phyloP scores from a whole-genome alignment of 1,140 invertebrate species.

The Cataglyphis hispanica region DNA sequence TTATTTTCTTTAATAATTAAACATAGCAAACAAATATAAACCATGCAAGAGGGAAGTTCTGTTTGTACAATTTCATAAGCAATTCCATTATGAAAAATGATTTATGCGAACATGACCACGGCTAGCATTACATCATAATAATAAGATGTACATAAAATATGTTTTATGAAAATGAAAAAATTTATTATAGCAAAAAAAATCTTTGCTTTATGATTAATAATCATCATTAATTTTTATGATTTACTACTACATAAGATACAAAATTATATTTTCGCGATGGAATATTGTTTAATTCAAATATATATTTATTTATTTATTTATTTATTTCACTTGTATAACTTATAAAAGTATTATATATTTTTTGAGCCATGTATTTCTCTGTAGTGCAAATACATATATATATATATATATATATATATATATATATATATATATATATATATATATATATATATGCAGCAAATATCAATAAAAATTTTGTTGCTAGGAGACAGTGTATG shows the following conservation, averaged over 20 bases:
- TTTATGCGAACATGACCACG: background rate
- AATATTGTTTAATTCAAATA: conserved; percentile 9
- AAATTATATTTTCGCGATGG: too few species aligned
- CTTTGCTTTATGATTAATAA: background rate
- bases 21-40: conserved; percentile 81
- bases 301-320: too few species aligned
- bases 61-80: conserved; percentile 81
- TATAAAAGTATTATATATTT: background rate
- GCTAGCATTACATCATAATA: conserved; percentile 40
- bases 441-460: too few species aligned
- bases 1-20: conserved; percentile 77
- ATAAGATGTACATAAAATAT: conserved; percentile 48
- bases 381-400: too few species aligned
- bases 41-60: conserved; percentile 75
- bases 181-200: background rate
- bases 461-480: conserved; percentile 27
- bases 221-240: conserved; percentile 1
- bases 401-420: too few species aligned
- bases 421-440: too few species aligned
- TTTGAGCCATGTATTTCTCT: background rate
- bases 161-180: conserved; percentile 5
- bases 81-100: conserved; percentile 26
- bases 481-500: conserved; percentile 69
- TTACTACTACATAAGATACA: background rate
- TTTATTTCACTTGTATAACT: background rate